Evolutionary conservation across 1,140 invertebrate species (phyloP).

Genomic region (Drosophila mayri): DNA sequence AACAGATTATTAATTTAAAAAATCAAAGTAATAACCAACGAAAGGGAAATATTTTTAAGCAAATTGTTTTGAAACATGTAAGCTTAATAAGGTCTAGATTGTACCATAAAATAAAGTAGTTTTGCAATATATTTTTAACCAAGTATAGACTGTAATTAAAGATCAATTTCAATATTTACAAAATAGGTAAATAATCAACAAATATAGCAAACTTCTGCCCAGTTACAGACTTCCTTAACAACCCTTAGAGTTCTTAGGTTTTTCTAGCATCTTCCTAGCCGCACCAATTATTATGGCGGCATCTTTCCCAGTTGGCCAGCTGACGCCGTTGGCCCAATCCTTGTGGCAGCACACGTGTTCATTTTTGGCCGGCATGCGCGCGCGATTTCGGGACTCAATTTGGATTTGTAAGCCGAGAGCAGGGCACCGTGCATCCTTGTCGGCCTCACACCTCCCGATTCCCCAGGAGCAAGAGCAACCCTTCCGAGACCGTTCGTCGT

Average conservation of each 20-base stretch:
- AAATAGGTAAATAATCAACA: neutral
- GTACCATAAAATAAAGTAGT: no score
- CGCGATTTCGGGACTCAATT: conserved; percentile 68
- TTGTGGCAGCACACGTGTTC: conserved; percentile 64
- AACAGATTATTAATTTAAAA: neutral
- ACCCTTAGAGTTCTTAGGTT: conserved; percentile 3
- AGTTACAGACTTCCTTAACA: neutral
- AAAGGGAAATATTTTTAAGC: no score
- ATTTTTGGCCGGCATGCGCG: conserved; percentile 60
- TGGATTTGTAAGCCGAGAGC: conserved; percentile 76
- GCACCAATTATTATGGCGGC: conserved; percentile 30
- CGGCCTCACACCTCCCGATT: conserved; percentile 68
- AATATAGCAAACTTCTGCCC: no score
- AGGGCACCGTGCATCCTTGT: conserved; percentile 73
- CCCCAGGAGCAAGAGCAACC: conserved; percentile 58
- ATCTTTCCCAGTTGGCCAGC: conserved; percentile 44
- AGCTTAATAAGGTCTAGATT: neutral
- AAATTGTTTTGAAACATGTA: neutral
- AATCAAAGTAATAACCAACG: no score
- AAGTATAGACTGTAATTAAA: no score
- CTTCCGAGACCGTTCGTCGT: conserved; percentile 44
- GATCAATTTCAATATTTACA: no score
- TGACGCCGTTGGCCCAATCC: conserved; percentile 50
- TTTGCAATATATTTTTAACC: no score
- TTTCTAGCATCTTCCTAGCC: conserved; percentile 29